Conservation (phyloP, 2,888 invertebrate genomes). For the Pristionchus japonicus region DNA sequence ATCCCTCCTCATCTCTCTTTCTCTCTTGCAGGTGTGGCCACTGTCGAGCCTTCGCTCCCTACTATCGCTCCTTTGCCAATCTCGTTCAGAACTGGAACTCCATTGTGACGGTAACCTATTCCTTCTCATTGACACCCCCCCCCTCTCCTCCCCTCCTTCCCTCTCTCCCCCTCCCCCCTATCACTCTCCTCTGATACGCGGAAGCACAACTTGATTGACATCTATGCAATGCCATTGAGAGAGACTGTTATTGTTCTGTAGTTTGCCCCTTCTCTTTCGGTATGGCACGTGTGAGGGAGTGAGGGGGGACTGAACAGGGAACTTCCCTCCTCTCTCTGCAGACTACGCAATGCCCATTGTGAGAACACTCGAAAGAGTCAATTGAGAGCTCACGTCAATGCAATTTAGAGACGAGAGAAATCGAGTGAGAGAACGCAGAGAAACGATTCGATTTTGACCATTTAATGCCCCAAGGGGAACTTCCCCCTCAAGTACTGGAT, state of each 20-base stretch:
- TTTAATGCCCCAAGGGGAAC: not conserved
- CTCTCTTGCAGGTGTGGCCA: slow-evolving; percentile 84
- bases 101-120: slow-evolving; percentile 52
- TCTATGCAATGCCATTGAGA: not conserved
- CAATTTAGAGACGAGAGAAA: slow-evolving; percentile 23
- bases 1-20: not conserved
- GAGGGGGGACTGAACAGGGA: not conserved
- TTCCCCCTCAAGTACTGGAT: not conserved
- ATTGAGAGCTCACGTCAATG: slow-evolving; percentile 24
- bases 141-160: not conserved
- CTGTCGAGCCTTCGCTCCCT: slow-evolving; percentile 90
- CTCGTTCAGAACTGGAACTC: slow-evolving; percentile 64
- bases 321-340: not conserved
- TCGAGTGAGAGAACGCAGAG: not conserved
- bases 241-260: not conserved
- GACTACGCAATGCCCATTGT: not conserved
- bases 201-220: slow-evolving; percentile 29
- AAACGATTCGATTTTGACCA: not conserved
- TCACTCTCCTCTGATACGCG: not conserved
- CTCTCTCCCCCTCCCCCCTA: not conserved
- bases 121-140: not conserved
- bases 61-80: slow-evolving; percentile 85
- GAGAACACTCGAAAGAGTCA: slow-evolving; percentile 6
- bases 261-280: not conserved
- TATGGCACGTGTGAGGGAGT: not conserved